A percentile compares a stretch with the other conserved stretches of the same genome.
Conservation (phyloP, 1,140 invertebrate species). For the Latrodectus geometricus region DNA sequence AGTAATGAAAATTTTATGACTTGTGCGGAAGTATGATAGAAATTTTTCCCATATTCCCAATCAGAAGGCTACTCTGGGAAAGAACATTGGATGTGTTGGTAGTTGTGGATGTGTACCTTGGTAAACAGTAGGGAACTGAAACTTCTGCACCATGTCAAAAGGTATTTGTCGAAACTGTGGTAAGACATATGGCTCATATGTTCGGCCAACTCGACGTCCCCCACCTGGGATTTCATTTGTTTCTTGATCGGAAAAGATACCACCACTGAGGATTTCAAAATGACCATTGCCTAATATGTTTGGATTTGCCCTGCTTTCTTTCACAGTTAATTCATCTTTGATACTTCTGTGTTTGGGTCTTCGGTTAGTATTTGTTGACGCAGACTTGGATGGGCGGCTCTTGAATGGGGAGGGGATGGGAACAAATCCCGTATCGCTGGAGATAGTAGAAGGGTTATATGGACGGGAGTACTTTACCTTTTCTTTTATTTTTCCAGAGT, state of each 20-base stretch:
- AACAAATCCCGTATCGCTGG: slow-evolving; percentile 22
- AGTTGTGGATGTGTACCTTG: background rate
- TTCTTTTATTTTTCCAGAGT: slow-evolving; percentile 1
- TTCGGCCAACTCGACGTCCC: slow-evolving; percentile 18
- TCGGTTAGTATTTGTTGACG: background rate
- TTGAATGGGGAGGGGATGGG: slow-evolving; percentile 19
- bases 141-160: slow-evolving; percentile 2
- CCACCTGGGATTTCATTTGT: slow-evolving; percentile 35
- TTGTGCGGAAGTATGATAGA: background rate
- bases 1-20: background rate
- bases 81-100: slow-evolving; percentile 21
- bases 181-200: background rate
- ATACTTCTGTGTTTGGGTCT: background rate
- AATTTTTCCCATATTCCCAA: background rate
- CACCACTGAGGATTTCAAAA: slow-evolving; percentile 43
- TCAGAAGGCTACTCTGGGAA: slow-evolving; percentile 33
- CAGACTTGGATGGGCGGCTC: background rate
- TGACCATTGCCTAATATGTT: slow-evolving; percentile 49
- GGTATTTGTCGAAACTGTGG: slow-evolving; percentile 3
- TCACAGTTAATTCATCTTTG: background rate
- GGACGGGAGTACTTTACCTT: slow-evolving; percentile 5
- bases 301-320: slow-evolving; percentile 17
- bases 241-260: slow-evolving; percentile 44
- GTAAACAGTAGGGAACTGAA: slow-evolving; percentile 40
- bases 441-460: background rate